A percentile compares a stretch with the other conserved stretches of the same genome.
Conservation (phyloP, 2,113 vertebrate genomes). For the Marmota flaviventris region DNA sequence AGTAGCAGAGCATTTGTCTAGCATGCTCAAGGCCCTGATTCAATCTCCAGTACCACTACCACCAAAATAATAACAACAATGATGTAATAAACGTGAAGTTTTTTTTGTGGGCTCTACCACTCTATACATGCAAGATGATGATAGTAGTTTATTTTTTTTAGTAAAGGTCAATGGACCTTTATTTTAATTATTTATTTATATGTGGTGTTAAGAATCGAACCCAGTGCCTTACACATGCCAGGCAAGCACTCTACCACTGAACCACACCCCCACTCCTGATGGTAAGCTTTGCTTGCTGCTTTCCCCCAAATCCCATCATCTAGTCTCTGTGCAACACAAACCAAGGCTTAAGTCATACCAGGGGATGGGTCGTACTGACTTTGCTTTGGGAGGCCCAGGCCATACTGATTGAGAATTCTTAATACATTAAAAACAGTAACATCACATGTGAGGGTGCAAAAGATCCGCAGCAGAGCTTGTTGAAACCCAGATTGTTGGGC, state of each 20-base stretch:
- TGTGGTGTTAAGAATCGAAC: too few relatives aligned
- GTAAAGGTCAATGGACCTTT: too few relatives aligned
- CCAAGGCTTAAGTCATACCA: background rate
- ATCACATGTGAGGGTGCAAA: background rate
- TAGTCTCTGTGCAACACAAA: conserved; percentile 17
- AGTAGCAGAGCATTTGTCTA: too few relatives aligned
- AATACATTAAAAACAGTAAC: background rate
- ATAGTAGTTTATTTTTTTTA: background rate
- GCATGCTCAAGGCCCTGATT: too few relatives aligned
- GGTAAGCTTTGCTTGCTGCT: background rate
- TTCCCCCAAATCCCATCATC: background rate
- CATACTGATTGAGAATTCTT: background rate
- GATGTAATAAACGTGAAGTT: background rate
- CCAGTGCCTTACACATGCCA: too few relatives aligned
- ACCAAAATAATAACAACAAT: too few relatives aligned
- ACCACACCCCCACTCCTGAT: too few relatives aligned
- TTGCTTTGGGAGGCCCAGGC: background rate
- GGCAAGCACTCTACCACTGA: too few relatives aligned
- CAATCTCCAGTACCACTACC: too few relatives aligned
- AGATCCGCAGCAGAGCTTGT: background rate
- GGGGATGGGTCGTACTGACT: background rate
- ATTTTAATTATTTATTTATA: too few relatives aligned
- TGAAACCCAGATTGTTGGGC: background rate
- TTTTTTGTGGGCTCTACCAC: background rate
- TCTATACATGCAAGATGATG: background rate